Conservation (phyloP, 2,797 vertebrate species). For the Fringilla coelebs region DNA sequence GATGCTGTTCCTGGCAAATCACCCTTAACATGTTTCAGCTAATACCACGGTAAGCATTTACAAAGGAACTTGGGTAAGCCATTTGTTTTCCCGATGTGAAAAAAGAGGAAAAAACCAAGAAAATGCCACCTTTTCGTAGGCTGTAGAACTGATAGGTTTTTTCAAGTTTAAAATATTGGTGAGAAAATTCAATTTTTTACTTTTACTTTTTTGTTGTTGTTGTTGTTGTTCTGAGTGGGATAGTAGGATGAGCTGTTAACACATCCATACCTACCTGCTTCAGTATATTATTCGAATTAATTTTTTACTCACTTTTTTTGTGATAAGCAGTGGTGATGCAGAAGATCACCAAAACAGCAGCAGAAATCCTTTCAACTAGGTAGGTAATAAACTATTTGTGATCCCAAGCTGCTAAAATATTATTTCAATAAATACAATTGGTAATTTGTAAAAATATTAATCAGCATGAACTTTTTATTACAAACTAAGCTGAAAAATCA, state of each 20-base stretch:
- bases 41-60: neutral
- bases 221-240: neutral
- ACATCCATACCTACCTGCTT: neutral
- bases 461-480: neutral
- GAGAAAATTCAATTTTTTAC: neutral
- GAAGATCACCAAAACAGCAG: neutral
- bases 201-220: neutral
- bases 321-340: neutral
- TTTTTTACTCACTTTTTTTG: slow-evolving; percentile 3
- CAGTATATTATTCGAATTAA: neutral
- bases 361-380: neutral
- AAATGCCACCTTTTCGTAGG: neutral
- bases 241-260: neutral
- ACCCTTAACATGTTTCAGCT: neutral
- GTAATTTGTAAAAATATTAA: neutral
- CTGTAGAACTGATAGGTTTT: neutral
- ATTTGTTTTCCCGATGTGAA: neutral
- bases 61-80: neutral
- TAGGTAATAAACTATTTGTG: neutral
- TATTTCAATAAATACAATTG: neutral
- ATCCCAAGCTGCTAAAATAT: slow-evolving; percentile 21
- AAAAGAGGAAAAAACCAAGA: accelerated
- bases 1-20: neutral
- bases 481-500: neutral
- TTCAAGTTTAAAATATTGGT: neutral